Evolutionary conservation across 2,797 vertebrate species (phyloP).

Genomic region (Hydrolagus colliei): DNA sequence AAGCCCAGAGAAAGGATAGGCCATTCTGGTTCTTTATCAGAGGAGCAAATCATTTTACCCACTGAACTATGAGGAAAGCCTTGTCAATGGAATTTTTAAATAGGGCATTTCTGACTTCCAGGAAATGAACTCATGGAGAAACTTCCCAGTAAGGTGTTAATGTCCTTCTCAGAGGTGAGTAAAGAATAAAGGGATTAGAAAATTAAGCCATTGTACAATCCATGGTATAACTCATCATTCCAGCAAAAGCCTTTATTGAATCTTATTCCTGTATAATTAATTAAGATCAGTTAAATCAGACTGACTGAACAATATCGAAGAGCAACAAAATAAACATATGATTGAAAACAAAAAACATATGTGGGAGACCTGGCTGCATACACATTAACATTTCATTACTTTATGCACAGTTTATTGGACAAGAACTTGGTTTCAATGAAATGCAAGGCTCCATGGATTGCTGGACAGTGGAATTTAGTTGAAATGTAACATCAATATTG

Average conservation of each 20-base stretch:
- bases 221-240: neutral
- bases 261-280: neutral
- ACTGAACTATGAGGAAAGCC: neutral
- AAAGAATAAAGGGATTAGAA: neutral
- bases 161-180: neutral
- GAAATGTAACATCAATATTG: too few species aligned
- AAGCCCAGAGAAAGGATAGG: too few species aligned
- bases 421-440: too few species aligned
- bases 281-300: neutral
- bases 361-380: neutral
- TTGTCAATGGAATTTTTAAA: neutral
- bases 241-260: neutral
- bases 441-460: too few species aligned
- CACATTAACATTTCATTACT: neutral
- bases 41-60: too few species aligned
- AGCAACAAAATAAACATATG: neutral
- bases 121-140: neutral
- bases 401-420: neutral
- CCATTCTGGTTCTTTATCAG: too few species aligned
- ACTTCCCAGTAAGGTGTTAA: neutral
- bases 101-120: neutral
- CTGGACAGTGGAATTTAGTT: too few species aligned
- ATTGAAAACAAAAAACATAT: neutral
- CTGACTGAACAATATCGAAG: neutral
- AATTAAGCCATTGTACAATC: neutral